Percentiles rank a stretch among this genome's conserved stretches.
These are phyloP conservation scores for Etheostoma spectabile DNA, from an alignment of 2,113 vertebrate genomes.

Conservation along the genomic window DNA sequence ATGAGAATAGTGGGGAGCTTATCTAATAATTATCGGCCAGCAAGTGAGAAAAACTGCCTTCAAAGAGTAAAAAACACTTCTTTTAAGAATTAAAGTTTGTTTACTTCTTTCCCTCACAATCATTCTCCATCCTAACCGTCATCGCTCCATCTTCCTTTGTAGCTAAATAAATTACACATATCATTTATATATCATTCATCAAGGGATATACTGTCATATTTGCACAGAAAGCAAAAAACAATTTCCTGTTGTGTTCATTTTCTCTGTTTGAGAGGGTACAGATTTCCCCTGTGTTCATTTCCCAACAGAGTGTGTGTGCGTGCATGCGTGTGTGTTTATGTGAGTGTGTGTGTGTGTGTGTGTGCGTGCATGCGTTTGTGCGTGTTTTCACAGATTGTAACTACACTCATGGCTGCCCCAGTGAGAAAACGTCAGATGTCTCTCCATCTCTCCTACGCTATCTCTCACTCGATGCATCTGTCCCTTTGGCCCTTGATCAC, in stretches of 20 bases:
- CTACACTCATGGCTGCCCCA: constrained; percentile 72
- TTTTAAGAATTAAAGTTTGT: constrained; percentile 31
- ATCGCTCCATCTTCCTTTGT: constrained; percentile 18
- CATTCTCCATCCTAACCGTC: background rate
- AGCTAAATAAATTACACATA: constrained; percentile 54
- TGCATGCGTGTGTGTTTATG: constrained; percentile 39
- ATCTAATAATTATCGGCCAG: background rate
- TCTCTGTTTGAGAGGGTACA: constrained; percentile 64
- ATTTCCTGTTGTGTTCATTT: constrained; percentile 76
- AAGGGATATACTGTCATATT: constrained; percentile 50
- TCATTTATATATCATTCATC: constrained; percentile 53
- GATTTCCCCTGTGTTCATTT: constrained; percentile 66
- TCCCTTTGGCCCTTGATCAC: constrained; percentile 49
- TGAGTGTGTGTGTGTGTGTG: constrained; percentile 20
- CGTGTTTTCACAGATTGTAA: constrained; percentile 68
- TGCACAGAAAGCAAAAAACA: constrained; percentile 63
- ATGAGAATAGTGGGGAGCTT: no score
- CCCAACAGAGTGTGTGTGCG: constrained; percentile 31
- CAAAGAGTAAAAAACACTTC: background rate
- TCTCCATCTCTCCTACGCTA: constrained; percentile 47
- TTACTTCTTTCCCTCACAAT: constrained; percentile 21
- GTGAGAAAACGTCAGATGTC: constrained; percentile 73
- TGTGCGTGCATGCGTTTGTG: background rate
- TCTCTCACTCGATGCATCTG: constrained; percentile 55
- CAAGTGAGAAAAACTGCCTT: background rate